These are phyloP conservation scores for Arenaria interpres DNA, from an alignment of 2,113 vertebrate species.

Conservation along the genomic window DNA sequence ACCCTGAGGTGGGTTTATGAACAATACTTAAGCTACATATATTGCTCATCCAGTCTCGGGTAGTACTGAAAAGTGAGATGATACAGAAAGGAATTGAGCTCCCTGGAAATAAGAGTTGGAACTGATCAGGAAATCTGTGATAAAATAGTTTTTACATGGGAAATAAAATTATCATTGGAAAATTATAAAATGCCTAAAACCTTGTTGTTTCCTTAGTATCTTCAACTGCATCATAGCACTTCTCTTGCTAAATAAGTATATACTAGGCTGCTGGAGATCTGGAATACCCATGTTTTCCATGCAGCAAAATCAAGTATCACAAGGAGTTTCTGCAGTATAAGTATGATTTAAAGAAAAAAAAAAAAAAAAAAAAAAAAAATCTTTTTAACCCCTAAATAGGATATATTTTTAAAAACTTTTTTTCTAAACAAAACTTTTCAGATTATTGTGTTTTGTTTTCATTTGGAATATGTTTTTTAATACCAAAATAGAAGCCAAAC, in stretches of 20 bases:
- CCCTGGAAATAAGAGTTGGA: not conserved
- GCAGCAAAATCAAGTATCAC: not conserved
- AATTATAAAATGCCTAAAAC: not conserved
- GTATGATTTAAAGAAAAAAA: not conserved
- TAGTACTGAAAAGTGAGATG: not conserved
- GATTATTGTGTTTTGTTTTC: not conserved
- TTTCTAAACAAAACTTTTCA: not conserved
- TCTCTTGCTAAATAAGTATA: not conserved
- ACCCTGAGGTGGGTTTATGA: not conserved
- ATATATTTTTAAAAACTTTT: not conserved
- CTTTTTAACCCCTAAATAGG: not conserved
- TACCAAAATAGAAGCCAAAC: not conserved
- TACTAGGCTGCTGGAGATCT: not conserved
- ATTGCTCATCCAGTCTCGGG: not conserved
- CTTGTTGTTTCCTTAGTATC: not conserved
- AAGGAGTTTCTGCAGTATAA: not conserved
- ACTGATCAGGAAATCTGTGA: not conserved
- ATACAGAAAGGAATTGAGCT: not conserved
- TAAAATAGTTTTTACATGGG: not conserved
- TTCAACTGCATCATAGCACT: not conserved
- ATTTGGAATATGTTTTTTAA: not conserved
- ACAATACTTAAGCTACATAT: not conserved
- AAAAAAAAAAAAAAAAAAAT: not conserved
- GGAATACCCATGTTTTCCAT: not conserved
- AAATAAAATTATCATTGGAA: not conserved